phyloP scores from a whole-genome alignment of 2,113 vertebrate species.

The Vidua chalybeata region DNA sequence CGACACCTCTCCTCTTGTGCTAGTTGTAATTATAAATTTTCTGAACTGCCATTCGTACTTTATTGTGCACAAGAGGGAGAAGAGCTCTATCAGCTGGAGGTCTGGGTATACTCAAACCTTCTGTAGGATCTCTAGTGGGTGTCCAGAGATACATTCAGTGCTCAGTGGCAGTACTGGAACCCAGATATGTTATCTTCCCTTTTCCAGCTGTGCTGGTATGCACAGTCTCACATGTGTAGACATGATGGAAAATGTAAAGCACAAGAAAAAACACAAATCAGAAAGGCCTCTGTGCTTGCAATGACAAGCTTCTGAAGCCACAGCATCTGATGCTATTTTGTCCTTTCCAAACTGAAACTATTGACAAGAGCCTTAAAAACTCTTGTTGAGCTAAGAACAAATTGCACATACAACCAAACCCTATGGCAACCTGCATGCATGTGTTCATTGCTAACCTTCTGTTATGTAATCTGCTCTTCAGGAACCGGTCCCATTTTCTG shows the following conservation, averaged over 20 bases:
- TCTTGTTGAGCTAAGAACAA: not conserved
- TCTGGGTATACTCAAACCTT: not conserved
- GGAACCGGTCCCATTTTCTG: fast-evolving
- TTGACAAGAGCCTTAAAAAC: not conserved
- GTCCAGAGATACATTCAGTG: not conserved
- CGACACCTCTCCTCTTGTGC: not conserved
- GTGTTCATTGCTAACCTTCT: not conserved
- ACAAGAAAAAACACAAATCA: not conserved
- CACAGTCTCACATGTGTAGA: not conserved
- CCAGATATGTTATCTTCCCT: not conserved
- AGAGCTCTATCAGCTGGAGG: not conserved
- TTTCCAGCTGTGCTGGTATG: not conserved
- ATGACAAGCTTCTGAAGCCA: not conserved
- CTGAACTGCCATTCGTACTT: not conserved
- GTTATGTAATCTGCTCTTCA: not conserved
- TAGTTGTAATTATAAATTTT: not conserved
- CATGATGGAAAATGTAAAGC: not conserved
- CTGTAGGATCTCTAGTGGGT: not conserved
- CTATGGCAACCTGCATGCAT: not conserved
- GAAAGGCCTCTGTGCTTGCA: not conserved
- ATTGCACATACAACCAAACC: not conserved
- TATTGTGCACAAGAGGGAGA: not conserved
- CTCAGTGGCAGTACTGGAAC: not conserved
- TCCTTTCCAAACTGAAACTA: not conserved
- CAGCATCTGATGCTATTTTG: not conserved